Conservation (phyloP, 2,113 vertebrate genomes). For the Elaphurus davidianus region DNA sequence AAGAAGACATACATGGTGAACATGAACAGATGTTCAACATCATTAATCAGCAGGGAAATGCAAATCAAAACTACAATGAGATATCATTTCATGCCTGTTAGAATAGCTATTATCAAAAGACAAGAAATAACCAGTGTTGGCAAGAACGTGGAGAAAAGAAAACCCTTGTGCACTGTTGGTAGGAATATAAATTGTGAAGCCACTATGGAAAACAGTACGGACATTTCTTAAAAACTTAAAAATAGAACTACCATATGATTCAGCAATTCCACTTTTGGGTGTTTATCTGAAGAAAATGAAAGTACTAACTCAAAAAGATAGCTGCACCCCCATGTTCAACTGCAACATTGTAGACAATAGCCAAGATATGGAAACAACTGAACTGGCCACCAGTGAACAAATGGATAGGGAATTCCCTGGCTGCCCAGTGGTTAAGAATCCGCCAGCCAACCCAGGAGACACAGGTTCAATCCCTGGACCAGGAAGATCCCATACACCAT, state of each 20-base stretch:
- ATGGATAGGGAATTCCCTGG: not conserved
- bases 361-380: not conserved
- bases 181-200: not conserved
- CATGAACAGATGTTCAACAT: not conserved
- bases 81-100: not conserved
- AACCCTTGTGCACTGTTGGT: not conserved
- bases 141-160: not conserved
- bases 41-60: not conserved
- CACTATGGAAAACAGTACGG: not conserved
- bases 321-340: not conserved
- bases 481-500: not conserved
- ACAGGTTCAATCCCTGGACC: not conserved
- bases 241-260: not conserved
- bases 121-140: not conserved
- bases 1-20: not conserved
- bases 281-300: not conserved
- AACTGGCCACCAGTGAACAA: not conserved
- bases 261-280: not conserved
- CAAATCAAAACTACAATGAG: not conserved
- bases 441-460: not conserved
- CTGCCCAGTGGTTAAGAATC: not conserved
- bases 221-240: not conserved
- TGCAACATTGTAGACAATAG: not conserved
- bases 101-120: not conserved
- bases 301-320: not conserved